A percentile compares a stretch with the other conserved stretches of the same genome.
phyloP scores from a whole-genome alignment of 2,113 vertebrate genomes.

The Takifugu bimaculatus region DNA sequence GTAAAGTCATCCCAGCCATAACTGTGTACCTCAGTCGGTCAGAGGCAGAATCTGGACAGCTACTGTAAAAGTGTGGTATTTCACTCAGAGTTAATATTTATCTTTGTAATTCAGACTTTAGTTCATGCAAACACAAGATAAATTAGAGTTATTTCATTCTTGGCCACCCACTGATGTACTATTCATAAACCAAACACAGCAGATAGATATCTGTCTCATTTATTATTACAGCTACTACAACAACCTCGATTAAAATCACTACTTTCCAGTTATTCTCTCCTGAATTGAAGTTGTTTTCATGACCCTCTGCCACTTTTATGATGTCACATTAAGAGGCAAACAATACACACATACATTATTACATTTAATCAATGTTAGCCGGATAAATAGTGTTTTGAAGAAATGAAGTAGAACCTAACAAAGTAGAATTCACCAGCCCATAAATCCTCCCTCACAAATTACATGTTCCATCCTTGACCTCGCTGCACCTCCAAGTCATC shows the following conservation, averaged over 20 bases:
- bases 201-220: constrained; percentile 17
- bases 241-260: constrained; percentile 9
- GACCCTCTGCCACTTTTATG: too few relatives aligned
- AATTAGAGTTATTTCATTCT: not conserved
- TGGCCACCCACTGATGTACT: constrained; percentile 27
- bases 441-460: constrained; percentile 24
- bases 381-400: not conserved
- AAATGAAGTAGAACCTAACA: constrained; percentile 9
- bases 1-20: too few relatives aligned
- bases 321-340: too few relatives aligned
- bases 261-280: too few relatives aligned
- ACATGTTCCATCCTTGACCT: constrained; percentile 27
- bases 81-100: not conserved
- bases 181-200: constrained; percentile 21
- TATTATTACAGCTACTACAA: constrained; percentile 22
- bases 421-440: constrained; percentile 2
- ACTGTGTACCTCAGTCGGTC: too few relatives aligned
- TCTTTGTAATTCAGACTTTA: not conserved
- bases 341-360: too few relatives aligned
- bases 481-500: constrained; percentile 8
- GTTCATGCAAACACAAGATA: too few relatives aligned
- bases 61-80: not conserved
- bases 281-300: too few relatives aligned
- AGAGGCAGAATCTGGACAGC: not conserved
- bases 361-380: too few relatives aligned